Base-by-base conservation (phyloP, 2,888 invertebrate species). In the Chesias legatella region DNA sequence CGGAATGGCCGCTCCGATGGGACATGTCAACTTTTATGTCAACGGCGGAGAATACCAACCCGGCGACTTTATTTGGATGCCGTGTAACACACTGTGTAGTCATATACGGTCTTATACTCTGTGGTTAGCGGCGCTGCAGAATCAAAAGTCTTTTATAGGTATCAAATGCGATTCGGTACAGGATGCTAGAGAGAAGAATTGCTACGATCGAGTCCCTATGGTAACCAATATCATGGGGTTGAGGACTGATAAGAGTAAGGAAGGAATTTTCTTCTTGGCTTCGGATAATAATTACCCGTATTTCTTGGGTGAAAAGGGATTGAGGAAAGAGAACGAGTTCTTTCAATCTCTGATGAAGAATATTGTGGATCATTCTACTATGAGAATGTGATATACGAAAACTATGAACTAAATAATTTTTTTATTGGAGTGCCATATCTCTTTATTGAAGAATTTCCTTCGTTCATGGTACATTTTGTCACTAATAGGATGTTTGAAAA, bases 1-100 rank as follows among this genome's bases (percentile, higher is more conserved):
- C 1, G 83, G 83, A 0, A 77, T 78, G 72, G 79, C 80, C 0
- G 72, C 76, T 0, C 79, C 83, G 0, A 52, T 79, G 0, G 83
- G 79, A 1, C 81, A 83, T 51, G 66, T 78, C 0, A 78, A 78
- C 37, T 79, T 74, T 41, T 84, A 81, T 42, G 73, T 83, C 1
- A 84, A 84, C 11, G 83, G 83, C 0, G 83, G 83, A 0, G 83
- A 82, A 37, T 75, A 50, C 30, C 78, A 78, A 42, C 69, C 75
- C 0, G 70, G 67, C 0, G 69, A 70, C 9, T 1, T 70, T 1
- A 3, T 65, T 0, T 67, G 62, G 63, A 37, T 60, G 3, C 69
- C 68, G 0, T 78, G 78, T 22, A 59, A 53, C 9, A 46, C 58
- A 0, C 0, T 72, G 0, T 77, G 77, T 33, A 76, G 77, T 32